Evolutionary conservation across 1,140 invertebrate genomes (phyloP), one percentile per base, ranked within the genome.

Genomic region (Paraescarpia echinospica): DNA sequence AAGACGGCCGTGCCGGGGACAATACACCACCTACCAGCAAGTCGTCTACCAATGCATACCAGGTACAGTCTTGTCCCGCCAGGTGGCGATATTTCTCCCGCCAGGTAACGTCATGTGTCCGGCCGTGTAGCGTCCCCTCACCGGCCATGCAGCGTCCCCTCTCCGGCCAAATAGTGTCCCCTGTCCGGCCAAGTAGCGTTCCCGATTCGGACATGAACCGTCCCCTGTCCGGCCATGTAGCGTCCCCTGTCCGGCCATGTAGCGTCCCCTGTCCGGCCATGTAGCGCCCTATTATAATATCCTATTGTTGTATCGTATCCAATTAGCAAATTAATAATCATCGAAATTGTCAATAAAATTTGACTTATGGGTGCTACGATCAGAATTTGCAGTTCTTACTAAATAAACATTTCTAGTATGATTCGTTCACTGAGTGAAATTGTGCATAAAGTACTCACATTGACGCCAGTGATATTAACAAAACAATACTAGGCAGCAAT

Each of bases 31-130:
- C 77, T 92, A 92, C 77, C 92, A 92, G 48, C 92, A 92, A 34
- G 51, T 92, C 33, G 92, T 88, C 51, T 92, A 92, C 88, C 92
- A 92, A 34, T 92, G 92, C 88, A 41, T 92, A 1, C 92, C 92
- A 92, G 59, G 92, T 92, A 92, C 4, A 51, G 35, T 33, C 4
- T 18, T 33, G 0, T 34, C 6, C 33, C 35, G 34, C 4, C 90
- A 41, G 35, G 34, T 9, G 90, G 14, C 35, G 34, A 18, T 34
- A 90, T 34, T 22, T 33, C 9, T 41, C 34, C 8, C 35, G 18
- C 8, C 14, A 34, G 34, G 35, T 90, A 31, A 12, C 90, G 90
- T 22, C 35, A 9, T 90, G 34, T 34, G 90, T 41, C 33, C 35
- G 2, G 34, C 14, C 22, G n/a, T 33, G 4, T 89, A 89, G n/a